Evolutionary conservation across 2,888 invertebrate species (phyloP), one percentile per base, ranked within the genome.

Genomic region (Candidula unifasciata): DNA sequence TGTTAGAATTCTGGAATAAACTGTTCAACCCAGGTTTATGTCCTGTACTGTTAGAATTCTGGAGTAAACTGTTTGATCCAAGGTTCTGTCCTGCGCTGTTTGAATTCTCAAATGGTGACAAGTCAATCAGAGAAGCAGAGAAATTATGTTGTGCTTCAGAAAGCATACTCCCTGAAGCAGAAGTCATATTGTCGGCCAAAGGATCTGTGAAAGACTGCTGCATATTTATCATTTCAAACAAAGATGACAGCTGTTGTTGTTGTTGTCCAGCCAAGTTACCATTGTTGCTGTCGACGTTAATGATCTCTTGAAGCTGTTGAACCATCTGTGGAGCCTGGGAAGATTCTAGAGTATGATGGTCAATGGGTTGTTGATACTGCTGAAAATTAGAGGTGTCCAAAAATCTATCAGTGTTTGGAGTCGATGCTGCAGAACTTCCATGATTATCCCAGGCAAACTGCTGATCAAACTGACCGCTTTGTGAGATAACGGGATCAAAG

Each of bases 191-290:
- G 24, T n/a, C 27, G n/a, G 73, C 73, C 21, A 52, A n/a, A 44
- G 73, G 73, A n/a, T 73, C 73, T 44, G 73, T 73, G 73, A 73
- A 73, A 44, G 73, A 73, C 73, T 73, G 44, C 13, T 73, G 52
- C 27, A 73, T 73, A 52, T 73, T 73, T 52, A 73, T 10, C 44
- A 52, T 21, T n/a, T 73, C 44, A 18, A 73, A 52, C 6, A 52
- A 44, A 16, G 44, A 24, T 8, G 27, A 3, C 44, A n/a, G 8
- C 24, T 27, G 73, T 52, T 73, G 73, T 44, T 52, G 44, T 10
- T 73, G 73, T n/a, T 44, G 73, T n/a, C 44, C 21, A 24, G 73
- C 8, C 8, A n/a, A 21, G 24, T 5, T 27, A 21, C n/a, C 44
- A 24, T n/a, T 21, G 73, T 52, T 73, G 44, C 44, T 52, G 73